Base-by-base conservation (phyloP, 2,888 invertebrate genomes). In the Aporophyla lueneburgensis region DNA sequence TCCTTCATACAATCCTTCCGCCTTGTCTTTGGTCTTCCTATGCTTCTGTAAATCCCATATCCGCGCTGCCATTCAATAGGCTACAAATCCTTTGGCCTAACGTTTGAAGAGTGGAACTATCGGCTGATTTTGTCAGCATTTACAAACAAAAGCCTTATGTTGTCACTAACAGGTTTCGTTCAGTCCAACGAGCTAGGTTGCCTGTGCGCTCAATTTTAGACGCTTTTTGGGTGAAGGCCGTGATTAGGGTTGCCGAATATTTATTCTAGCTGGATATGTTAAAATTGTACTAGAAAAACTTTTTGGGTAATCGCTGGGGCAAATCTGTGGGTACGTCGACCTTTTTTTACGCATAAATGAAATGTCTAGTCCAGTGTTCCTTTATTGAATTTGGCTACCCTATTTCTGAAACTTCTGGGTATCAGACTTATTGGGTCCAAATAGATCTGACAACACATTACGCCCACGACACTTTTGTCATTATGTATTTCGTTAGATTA, bases 101-200 rank as follows among this genome's bases (percentile, higher is more conserved):
- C 54, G 58, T 46, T 68, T 68, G 27, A 49, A 58, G 27, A 65
- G 40, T 59, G 19, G 21, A 76, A 24, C 40, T 54, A 54, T 59
- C 24, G 76, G 16, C 43, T n/a, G 62, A 40, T 81, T 75, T 49
- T 75, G 53, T 58, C 79, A 69, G 58, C 27, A 76, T 76, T 82
- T 82, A 65, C 69, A 56, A 69, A 24, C 53, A 49, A 69, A 76
- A 59, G 68, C 54, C 24, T 14, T 4, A 51, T 43, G 21, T n/a
- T 65, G 54, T 43, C 40, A 69, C 16, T n/a, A 59, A 56, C 77
- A 76, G 33, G 14, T 43, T 76, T 24, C 14, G n/a, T 62, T 51
- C 5, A 7, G 14, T 59, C 14, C 16, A 65, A 69, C 76, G 43
- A 14, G 9, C 21, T 56, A 63, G 65, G 16, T 51, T 24, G 40